phyloP scores from a whole-genome alignment of 2,113 vertebrate genomes.

The Carassius auratus region DNA sequence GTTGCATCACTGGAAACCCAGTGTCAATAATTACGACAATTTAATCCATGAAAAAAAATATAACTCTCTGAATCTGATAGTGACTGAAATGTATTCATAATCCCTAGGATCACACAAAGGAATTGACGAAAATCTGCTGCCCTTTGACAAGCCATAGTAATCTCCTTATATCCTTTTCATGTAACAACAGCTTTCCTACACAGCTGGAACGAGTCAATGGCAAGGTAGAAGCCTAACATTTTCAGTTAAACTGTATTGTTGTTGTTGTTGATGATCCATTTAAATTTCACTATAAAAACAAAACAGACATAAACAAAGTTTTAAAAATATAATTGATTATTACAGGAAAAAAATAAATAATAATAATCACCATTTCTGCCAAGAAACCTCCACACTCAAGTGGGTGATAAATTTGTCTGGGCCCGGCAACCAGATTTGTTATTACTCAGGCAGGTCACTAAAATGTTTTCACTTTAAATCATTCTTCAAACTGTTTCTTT shows the following conservation, averaged over 20 bases:
- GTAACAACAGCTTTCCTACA: background rate
- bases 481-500: background rate
- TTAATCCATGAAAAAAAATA: background rate
- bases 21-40: background rate
- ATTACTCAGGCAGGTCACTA: background rate
- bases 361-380: too few relatives aligned
- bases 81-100: conserved; percentile 17
- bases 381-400: background rate
- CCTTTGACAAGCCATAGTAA: conserved; percentile 5
- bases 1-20: background rate
- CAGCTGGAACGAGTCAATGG: background rate
- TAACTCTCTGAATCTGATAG: background rate
- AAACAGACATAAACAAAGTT: too few relatives aligned
- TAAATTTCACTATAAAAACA: background rate
- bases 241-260: background rate
- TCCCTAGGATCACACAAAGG: background rate
- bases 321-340: too few relatives aligned
- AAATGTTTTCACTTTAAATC: background rate
- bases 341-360: too few relatives aligned
- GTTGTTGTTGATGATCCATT: background rate
- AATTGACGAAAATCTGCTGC: conserved; percentile 11
- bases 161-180: conserved; percentile 21
- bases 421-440: background rate
- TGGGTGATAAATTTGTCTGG: background rate
- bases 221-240: background rate